Evolutionary conservation across 2,797 vertebrate genomes (phyloP), one percentile per base, ranked within the genome.

Genomic region (Epinephelus coioides): DNA sequence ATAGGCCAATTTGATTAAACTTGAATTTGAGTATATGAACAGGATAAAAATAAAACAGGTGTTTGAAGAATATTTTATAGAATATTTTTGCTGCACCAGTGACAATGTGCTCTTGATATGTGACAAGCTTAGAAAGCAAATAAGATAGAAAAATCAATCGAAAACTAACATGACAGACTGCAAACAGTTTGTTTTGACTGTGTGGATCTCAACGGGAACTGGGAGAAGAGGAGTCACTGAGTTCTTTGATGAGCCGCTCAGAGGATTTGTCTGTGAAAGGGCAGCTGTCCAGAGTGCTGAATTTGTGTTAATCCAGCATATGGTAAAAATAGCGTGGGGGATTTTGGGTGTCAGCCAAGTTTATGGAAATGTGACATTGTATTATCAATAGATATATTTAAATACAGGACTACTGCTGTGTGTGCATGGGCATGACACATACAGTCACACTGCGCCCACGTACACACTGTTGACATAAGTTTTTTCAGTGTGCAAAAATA

Each of bases 221-320:
- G 85, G 85, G 83, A 88, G 79, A 76, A 90, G 86, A 89, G 74
- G 89, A 92, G 89, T 92, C 88, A 91, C 71, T 0, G 84, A 90
- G 92, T 90, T 93, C 90, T 90, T 84, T 91, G 88, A 93, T 94
- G 93, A 94, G 93, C 92, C 44, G 91, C 93, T 94, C 92, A 94
- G 93, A 90, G 93, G 91, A 95, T 93, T 94, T 93, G 91, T 90
- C 84, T 84, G 91, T 91, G 88, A 93, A 92, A 92, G 92, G 92
- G 92, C 93, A 95, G 93, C 93, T 94, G 92, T 94, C 93, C 93
- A 95, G 92, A 94, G 94, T 94, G 89, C 93, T 94, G 94, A 95
- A 94, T 94, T 93, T 91, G 92, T 94, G 90, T 92, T 94, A 94
- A 94, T 94, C 93, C 91, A 93, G 88, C 91, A 94, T 93, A 94